Evolutionary conservation across 2,888 invertebrate species (phyloP), one percentile per base, ranked within the genome.

Genomic region (Patella depressa): DNA sequence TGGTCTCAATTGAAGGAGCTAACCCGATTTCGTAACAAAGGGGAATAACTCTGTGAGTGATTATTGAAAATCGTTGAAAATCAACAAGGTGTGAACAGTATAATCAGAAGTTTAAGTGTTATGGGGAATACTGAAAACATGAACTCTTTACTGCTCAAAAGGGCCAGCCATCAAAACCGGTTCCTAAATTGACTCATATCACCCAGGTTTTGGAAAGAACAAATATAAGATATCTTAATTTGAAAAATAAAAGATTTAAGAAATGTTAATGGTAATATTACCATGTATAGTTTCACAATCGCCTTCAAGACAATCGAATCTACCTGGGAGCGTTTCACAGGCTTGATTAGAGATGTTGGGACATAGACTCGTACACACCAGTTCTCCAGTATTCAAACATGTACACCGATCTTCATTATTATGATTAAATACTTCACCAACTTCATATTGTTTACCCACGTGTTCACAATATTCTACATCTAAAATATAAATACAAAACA

Each of bases 371-470:
- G 78, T 74, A 72, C 86, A 86, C 2, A 79, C 71, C 72, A 86
- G 82, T 65, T 78, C 57, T 0, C 86, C 86, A 29, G 79, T 82
- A 0, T 76, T 57, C 17, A 80, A 29, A 72, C 86, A 86, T 12
- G 82, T 80, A 77, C 86, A 85, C 12, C 78, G 75, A 65, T 85
- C 85, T 77, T 84, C 84, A 65, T 85, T 85, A 71, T 84, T 84
- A 14, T 85, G 78, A 7, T 79, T 72, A 19, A 85, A 73, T 4
- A 72, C 74, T 71, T 84, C 76, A 29, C 82, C 82, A 9, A 85
- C 82, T n/a, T 74, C 17, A 59, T 83, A 80, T 12, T 72, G 34
- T 0, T 73, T 73, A 1, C 82, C 83, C 71, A 79, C 79, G 71
- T 83, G 81, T 2, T 78, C 55, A 76, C 86, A 86, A 72, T 81